Percentiles rank a stretch among this genome's conserved stretches.
These are phyloP conservation scores for Ammodytes dubius DNA, from an alignment of 2,113 vertebrate species.

Conservation along the genomic window DNA sequence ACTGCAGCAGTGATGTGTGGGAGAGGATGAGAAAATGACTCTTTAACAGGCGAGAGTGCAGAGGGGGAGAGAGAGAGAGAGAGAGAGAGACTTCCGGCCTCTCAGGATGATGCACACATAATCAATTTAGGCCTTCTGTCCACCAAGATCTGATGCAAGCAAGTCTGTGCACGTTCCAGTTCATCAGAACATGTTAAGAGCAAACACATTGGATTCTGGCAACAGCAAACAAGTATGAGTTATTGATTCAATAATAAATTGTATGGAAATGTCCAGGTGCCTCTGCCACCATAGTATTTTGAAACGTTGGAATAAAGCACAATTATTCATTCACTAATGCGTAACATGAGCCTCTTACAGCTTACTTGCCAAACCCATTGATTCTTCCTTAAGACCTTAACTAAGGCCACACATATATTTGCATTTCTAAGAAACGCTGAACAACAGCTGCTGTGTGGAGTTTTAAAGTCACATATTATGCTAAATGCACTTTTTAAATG, in stretches of 20 bases:
- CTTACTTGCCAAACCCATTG: too few relatives aligned
- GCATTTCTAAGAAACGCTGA: too few relatives aligned
- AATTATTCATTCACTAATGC: neutral
- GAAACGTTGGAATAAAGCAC: neutral
- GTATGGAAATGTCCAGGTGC: neutral
- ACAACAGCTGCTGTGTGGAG: too few relatives aligned
- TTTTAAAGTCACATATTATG: too few relatives aligned
- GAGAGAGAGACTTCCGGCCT: constrained; percentile 56
- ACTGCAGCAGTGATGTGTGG: constrained; percentile 71
- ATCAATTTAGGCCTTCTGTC: constrained; percentile 55
- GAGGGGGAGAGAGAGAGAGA: constrained; percentile 38
- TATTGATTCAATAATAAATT: neutral
- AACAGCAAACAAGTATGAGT: neutral
- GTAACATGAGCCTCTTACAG: too few relatives aligned
- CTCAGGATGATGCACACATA: constrained; percentile 58
- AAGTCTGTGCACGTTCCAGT: neutral
- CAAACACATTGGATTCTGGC: neutral
- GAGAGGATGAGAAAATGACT: constrained; percentile 63
- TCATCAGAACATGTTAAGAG: neutral
- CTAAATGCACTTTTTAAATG: too few relatives aligned
- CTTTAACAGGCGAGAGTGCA: constrained; percentile 16
- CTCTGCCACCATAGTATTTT: too few relatives aligned
- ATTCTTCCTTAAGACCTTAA: too few relatives aligned
- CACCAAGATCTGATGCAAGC: constrained; percentile 49
- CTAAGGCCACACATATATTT: too few relatives aligned